Conservation (phyloP, 1,140 invertebrate genomes). For the Pararge aegeria region DNA sequence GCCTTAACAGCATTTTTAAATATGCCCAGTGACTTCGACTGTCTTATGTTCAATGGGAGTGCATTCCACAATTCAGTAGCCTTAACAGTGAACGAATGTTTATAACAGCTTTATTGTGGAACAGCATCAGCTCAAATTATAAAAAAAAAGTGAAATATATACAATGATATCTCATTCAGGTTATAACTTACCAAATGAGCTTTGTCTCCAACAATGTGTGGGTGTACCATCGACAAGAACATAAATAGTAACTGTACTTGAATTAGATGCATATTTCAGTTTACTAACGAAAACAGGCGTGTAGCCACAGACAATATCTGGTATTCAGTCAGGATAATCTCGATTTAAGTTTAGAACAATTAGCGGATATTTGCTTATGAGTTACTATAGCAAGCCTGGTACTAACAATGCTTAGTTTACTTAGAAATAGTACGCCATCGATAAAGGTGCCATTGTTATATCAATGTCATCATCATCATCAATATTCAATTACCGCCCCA, state of each 20-base stretch:
- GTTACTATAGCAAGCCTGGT: background rate
- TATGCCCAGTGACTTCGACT: too few relatives aligned
- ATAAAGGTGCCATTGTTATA: too few relatives aligned
- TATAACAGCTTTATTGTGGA: too few relatives aligned
- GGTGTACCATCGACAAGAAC: slow-evolving; percentile 21
- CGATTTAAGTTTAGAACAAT: background rate
- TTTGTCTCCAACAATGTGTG: slow-evolving; percentile 53
- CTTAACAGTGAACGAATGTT: too few relatives aligned
- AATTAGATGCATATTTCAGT: background rate
- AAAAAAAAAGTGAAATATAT: background rate
- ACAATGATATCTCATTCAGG: background rate
- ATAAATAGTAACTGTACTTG: background rate
- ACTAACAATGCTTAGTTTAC: background rate
- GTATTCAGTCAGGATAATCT: background rate
- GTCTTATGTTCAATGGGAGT: too few relatives aligned
- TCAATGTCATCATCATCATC: too few relatives aligned
- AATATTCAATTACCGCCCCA: too few relatives aligned
- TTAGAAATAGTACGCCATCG: background rate
- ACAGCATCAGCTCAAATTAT: too few relatives aligned
- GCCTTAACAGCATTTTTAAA: too few relatives aligned
- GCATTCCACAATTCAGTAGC: too few relatives aligned
- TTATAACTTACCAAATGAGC: slow-evolving; percentile 45
- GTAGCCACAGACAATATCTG: background rate
- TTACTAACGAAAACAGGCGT: background rate
- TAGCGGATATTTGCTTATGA: background rate